A percentile compares a stretch with the other conserved stretches of the same genome.
Evolutionary conservation across 2,888 invertebrate genomes (phyloP).

Genomic region (Aquatica leii): DNA sequence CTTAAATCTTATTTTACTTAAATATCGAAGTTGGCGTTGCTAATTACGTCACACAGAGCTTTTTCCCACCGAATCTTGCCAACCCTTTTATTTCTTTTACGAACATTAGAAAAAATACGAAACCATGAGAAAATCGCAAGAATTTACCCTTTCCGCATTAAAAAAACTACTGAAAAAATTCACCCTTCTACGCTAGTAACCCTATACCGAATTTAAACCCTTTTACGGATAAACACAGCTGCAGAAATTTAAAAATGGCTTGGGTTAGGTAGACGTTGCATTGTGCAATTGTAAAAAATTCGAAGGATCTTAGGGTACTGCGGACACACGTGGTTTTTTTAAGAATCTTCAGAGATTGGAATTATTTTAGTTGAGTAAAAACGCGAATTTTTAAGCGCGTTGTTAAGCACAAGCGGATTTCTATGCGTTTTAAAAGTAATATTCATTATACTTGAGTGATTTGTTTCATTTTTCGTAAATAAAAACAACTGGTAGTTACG

Average conservation of each 20-base stretch:
- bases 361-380: too few relatives aligned
- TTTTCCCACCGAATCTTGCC: constrained; percentile 28
- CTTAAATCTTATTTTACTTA: constrained; percentile 13
- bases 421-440: too few relatives aligned
- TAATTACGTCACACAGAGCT: constrained; percentile 31
- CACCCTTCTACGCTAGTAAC: constrained; percentile 40
- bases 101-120: constrained; percentile 14
- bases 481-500: too few relatives aligned
- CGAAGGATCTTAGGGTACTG: constrained; percentile 34
- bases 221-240: constrained; percentile 47
- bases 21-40: background rate
- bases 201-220: constrained; percentile 47
- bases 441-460: too few relatives aligned
- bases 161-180: constrained; percentile 23
- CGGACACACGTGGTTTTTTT: constrained; percentile 37
- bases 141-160: constrained; percentile 26
- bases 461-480: too few relatives aligned
- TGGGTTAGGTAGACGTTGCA: constrained; percentile 24
- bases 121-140: constrained; percentile 37
- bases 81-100: constrained; percentile 16
- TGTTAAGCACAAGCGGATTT: too few relatives aligned
- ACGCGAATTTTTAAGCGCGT: too few relatives aligned
- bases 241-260: constrained; percentile 39
- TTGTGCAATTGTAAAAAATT: constrained; percentile 33
- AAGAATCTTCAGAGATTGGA: constrained; percentile 38